A percentile compares a stretch with the other conserved stretches of the same genome.
phyloP scores from a whole-genome alignment of 2,797 vertebrate species.

The Notolepis coatsorum region DNA sequence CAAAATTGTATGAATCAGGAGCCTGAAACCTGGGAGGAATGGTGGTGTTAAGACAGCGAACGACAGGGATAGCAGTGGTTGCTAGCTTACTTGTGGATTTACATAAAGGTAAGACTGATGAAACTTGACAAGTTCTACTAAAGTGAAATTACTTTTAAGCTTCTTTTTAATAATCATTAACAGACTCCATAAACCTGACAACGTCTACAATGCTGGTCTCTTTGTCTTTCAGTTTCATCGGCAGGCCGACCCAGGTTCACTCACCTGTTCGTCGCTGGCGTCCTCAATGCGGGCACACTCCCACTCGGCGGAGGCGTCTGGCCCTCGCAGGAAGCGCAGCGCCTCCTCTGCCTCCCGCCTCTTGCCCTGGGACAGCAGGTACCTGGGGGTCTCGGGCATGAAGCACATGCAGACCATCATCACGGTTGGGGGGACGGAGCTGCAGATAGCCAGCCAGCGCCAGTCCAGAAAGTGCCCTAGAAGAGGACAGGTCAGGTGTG shows the following conservation, averaged over 20 bases:
- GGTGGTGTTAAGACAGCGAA: too few relatives aligned
- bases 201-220: too few relatives aligned
- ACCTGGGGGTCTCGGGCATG: conserved; percentile 93
- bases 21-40: too few relatives aligned
- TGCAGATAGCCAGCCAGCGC: conserved; percentile 91
- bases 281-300: conserved; percentile 84
- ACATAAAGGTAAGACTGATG: too few relatives aligned
- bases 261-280: conserved; percentile 81
- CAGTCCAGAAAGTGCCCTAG: conserved; percentile 85
- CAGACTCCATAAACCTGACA: too few relatives aligned
- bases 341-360: conserved; percentile 84
- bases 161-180: too few relatives aligned
- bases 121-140: too few relatives aligned
- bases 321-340: conserved; percentile 88
- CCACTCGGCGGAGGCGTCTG: conserved; percentile 79
- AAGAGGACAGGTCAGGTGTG: neutral
- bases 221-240: neutral
- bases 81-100: too few relatives aligned
- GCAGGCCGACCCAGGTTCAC: neutral
- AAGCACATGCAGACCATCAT: conserved; percentile 89
- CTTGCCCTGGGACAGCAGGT: conserved; percentile 84
- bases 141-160: too few relatives aligned
- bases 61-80: too few relatives aligned
- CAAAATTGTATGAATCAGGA: too few relatives aligned
- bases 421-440: conserved; percentile 84